Base-by-base conservation (phyloP, 2,113 vertebrate genomes). In the Otolemur garnettii region DNA sequence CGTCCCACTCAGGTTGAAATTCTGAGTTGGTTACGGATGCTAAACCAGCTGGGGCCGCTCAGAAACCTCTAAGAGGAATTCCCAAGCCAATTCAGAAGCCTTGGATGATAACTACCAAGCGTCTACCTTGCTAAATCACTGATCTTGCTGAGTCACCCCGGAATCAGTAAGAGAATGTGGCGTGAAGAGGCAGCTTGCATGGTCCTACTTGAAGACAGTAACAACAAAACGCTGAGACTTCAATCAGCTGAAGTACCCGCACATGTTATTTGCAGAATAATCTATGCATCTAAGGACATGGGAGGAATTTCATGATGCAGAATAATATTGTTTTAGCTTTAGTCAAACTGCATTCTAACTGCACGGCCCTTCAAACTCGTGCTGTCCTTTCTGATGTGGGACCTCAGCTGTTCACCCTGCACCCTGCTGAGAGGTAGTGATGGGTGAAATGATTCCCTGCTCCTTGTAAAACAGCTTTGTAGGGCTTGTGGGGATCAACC, bases 121-220 rank as follows among this genome's bases (percentile, higher is more conserved):
- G 21, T 57, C 19, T 24, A 22, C n/a, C 81, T 60, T 80, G 59
- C 89, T 81, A 92, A 79, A 22, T 38, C 38, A 83, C 30, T 77
- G 21, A 88, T 71, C 64, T 55, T 62, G 24, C 55, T 42, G 33
- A 77, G n/a, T 83, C 66, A 77, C n/a, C 42, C 53, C 0, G 26
- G 11, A 50, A 50, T 30, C 19, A 12, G 0, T 28, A 87, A 93
- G 59, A 55, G 1, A 72, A 19, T 14, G 55, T 50, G 60, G 35
- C 71, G 83, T 21, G 24, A 64, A 94, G 60, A 88, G 28, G 33
- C 33, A 77, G 50, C 45, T 83, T 50, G 91, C 30, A 74, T 6
- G 68, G 35, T 85, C 45, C 75, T 84, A 90, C 22, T 95, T 84
- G 38, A 66, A 87, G 59, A 90, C 24, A 55, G 69, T 35, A 22